These are phyloP conservation scores for Forbesichthys papilliferus DNA, from an alignment of 2,113 vertebrate genomes.

Conservation along the genomic window DNA sequence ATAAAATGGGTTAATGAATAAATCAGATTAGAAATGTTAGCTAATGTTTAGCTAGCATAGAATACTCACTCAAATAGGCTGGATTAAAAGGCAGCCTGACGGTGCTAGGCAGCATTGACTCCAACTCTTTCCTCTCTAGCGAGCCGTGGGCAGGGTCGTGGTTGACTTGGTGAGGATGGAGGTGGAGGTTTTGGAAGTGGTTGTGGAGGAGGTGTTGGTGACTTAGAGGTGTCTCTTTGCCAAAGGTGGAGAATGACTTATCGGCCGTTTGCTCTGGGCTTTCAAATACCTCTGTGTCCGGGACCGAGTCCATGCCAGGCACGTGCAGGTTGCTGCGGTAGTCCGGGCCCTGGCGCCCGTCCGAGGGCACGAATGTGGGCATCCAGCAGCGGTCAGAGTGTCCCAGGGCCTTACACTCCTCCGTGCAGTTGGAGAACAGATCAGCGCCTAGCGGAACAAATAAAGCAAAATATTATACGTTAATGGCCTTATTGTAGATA, in stretches of 20 bases:
- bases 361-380: slow-evolving; percentile 93
- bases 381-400: slow-evolving; percentile 99
- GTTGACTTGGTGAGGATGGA: slow-evolving; percentile 39
- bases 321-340: slow-evolving; percentile 99
- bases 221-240: slow-evolving; percentile 88
- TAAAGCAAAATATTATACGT: background rate
- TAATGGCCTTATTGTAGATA: background rate
- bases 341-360: slow-evolving; percentile 93
- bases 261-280: slow-evolving; percentile 85
- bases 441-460: slow-evolving; percentile 80
- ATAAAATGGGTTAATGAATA: slow-evolving; percentile 18
- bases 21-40: background rate
- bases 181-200: slow-evolving; percentile 52
- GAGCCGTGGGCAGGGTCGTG: slow-evolving; percentile 78
- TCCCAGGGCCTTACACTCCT: slow-evolving; percentile 98
- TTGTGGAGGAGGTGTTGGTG: slow-evolving; percentile 52
- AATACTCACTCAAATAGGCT: slow-evolving; percentile 95
- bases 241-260: slow-evolving; percentile 96
- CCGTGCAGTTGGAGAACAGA: slow-evolving; percentile 98
- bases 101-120: slow-evolving; percentile 90
- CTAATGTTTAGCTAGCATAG: slow-evolving; percentile 13
- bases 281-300: slow-evolving; percentile 97
- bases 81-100: slow-evolving; percentile 90
- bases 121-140: slow-evolving; percentile 92
- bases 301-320: slow-evolving; percentile 98